These are phyloP conservation scores for Scophthalmus maximus DNA, from an alignment of 2,113 vertebrate genomes.

Conservation along the genomic window DNA sequence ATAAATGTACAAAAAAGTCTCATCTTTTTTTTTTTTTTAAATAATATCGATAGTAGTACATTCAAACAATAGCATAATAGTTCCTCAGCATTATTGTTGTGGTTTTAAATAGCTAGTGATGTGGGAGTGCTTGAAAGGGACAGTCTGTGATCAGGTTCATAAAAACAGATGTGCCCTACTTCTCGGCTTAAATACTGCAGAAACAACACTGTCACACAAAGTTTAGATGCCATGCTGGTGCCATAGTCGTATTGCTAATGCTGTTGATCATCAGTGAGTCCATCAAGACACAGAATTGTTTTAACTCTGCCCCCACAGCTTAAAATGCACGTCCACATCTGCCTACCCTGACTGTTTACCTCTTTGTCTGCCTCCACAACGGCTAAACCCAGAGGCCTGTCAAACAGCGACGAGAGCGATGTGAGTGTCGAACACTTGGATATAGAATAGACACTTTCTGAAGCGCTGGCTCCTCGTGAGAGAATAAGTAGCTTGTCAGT, in stretches of 20 bases:
- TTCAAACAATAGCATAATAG: constrained; percentile 81
- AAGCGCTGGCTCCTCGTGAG: constrained; percentile 27
- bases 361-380: constrained; percentile 11
- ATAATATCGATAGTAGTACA: constrained; percentile 83
- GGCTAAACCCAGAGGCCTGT: constrained; percentile 21
- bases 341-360: not conserved
- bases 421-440: constrained; percentile 38
- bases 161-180: constrained; percentile 45
- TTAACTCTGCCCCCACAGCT: constrained; percentile 24
- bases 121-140: constrained; percentile 48
- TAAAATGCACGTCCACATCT: not conserved
- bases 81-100: constrained; percentile 77
- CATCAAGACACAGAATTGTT: constrained; percentile 21
- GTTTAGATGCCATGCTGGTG: constrained; percentile 50
- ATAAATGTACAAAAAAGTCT: constrained; percentile 74
- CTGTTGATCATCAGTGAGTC: constrained; percentile 33
- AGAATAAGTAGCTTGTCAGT: constrained; percentile 18
- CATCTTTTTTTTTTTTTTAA: constrained; percentile 75
- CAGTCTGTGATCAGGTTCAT: constrained; percentile 38
- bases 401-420: constrained; percentile 23
- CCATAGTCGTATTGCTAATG: constrained; percentile 54
- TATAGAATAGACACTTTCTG: constrained; percentile 18
- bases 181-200: constrained; percentile 54
- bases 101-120: constrained; percentile 79
- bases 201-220: constrained; percentile 49